Evolutionary conservation across 1,140 invertebrate genomes (phyloP), one percentile per base, ranked within the genome.

Genomic region (Drosophila lacteicornis): DNA sequence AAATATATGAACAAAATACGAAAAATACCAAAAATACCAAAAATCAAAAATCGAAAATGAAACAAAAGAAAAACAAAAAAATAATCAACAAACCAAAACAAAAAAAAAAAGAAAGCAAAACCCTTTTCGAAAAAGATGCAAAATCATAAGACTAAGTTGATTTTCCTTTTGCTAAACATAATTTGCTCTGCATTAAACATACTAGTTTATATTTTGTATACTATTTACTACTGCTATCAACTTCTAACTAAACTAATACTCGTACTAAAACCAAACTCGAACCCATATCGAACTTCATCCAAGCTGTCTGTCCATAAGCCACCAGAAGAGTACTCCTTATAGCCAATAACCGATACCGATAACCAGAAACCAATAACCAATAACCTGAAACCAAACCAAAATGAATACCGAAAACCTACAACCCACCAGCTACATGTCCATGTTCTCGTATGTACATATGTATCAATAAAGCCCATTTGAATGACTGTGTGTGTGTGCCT

Each of bases 151-250:
- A 51, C 27, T 63, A 76, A 73, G 49, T 70, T 76, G 76, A 79
- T 74, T 76, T 90, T 91, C 67, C 82, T 90, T 90, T 87, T 90
- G 84, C 84, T 85, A 91, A 91, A 78, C 83, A 80, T 91, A 83
- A 81, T 83, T 91, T 91, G 82, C 87, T 87, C 80, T 79, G 82
- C 82, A 91, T 91, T 88, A 74, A 87, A 87, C 75, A 82, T 86
- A 82, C 62, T 91, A 91, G 79, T 90, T 83, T 91, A 88, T 91
- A 81, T 91, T 88, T 88, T 88, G 75, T 86, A 81, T 91, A 87
- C 79, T 85, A 76, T 83, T 91, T 87, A 75, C 70, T 84, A 90
- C 75, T 69, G 71, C 90, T 85, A 86, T 88, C 81, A 85, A 88
- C 84, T 83, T 87, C 83, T 73, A 86, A 86, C 59, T 76, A 79